Evolutionary conservation across 2,113 vertebrate species (phyloP).

Genomic region (Pelecanus crispus): DNA sequence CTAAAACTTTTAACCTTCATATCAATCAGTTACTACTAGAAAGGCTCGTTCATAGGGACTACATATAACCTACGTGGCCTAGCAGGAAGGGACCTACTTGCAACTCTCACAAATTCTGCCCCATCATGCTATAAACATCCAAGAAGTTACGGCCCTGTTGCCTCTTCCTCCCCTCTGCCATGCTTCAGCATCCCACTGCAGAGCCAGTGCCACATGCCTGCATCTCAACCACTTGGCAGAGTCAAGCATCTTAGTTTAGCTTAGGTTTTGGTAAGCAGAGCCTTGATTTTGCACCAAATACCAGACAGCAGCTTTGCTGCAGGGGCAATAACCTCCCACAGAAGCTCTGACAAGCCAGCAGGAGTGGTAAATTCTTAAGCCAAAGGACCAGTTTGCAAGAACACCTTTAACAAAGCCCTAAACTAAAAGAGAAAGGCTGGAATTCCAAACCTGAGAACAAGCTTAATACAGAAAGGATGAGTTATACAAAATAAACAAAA

Average conservation of each 20-base stretch:
- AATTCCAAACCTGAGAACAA: background rate
- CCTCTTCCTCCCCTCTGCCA: background rate
- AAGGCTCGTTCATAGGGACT: background rate
- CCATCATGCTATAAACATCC: background rate
- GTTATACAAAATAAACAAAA: background rate
- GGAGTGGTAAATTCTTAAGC: background rate
- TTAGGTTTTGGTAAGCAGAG: background rate
- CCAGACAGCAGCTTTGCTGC: background rate
- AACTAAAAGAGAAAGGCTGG: background rate
- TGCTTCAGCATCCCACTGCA: background rate
- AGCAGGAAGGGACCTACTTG: background rate
- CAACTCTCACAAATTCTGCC: background rate
- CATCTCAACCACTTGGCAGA: background rate
- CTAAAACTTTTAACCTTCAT: background rate
- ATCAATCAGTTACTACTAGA: background rate
- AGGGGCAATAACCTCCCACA: background rate
- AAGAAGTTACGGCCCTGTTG: background rate
- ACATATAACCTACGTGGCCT: background rate
- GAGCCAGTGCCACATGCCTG: background rate
- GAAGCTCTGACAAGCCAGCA: background rate
- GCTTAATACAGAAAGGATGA: background rate
- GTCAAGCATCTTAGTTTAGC: background rate
- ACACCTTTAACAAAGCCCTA: background rate
- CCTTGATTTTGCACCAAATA: background rate
- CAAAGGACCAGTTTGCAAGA: background rate